Conservation (phyloP, 2,888 invertebrate genomes). For the Crematogaster levior region DNA sequence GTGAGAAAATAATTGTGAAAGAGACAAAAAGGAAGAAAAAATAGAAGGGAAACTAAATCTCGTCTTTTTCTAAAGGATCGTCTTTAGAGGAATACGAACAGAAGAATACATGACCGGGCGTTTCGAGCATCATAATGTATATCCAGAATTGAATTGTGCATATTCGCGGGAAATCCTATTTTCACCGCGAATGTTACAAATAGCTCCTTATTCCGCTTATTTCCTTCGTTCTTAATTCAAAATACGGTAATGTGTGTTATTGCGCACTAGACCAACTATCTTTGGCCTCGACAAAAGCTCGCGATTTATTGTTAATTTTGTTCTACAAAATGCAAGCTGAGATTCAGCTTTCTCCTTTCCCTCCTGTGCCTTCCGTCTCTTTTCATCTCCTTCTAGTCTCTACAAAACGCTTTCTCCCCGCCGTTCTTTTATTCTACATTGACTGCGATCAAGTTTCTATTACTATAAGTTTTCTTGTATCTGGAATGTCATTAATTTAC, state of each 20-base stretch:
- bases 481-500: conserved; percentile 18
- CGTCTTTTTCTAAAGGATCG: conserved; percentile 15
- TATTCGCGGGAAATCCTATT: conserved; percentile 32
- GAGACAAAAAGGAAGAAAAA: not conserved
- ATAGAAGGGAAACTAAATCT: not conserved
- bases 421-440: conserved; percentile 19
- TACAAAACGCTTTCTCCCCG: not conserved
- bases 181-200: conserved; percentile 30
- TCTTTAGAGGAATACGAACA: not conserved
- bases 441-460: conserved; percentile 20
- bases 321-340: conserved; percentile 1
- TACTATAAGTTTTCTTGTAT: not conserved
- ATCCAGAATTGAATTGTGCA: conserved; percentile 34
- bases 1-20: conserved; percentile 14
- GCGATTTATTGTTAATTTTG: conserved; percentile 44
- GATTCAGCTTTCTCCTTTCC: conserved; percentile 7
- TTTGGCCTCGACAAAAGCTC: conserved; percentile 30
- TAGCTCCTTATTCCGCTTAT: not conserved
- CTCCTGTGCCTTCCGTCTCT: not conserved
- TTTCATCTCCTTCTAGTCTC: conserved; percentile 1
- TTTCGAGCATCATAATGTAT: conserved; percentile 22
- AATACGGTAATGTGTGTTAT: conserved; percentile 20
- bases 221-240: conserved; percentile 23
- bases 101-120: not conserved
- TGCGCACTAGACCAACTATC: conserved; percentile 27